Evolutionary conservation across 2,113 vertebrate genomes (phyloP), one percentile per base, ranked within the genome.

Genomic region (Mesembrinibis cayennensis): DNA sequence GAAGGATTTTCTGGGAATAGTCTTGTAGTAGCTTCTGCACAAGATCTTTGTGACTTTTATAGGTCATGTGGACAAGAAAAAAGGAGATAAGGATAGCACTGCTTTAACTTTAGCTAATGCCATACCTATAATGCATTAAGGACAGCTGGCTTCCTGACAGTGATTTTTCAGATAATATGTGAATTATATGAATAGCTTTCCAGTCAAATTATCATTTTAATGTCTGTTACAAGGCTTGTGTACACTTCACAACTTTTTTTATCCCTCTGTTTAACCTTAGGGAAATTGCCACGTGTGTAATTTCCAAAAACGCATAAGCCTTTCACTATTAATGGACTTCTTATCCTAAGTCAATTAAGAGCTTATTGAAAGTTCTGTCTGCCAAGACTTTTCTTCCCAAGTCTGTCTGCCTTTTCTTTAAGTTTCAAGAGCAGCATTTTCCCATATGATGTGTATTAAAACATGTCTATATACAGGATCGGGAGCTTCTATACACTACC

Each of bases 361-460:
- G 58, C 40, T 91, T 96, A 91, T 62, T 70, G 58, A 76, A 94
- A 94, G 45, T 96, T 96, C 81, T 72, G 8, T n/a, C 73, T 91
- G 69, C 63, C 32, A 80, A 77, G 76, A 78, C 10, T 62, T 93
- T 87, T 82, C 30, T 23, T 89, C 21, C 16, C 26, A 82, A 77
- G 47, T 56, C 61, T 82, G 4, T 63, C 34, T 67, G 52, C 20
- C 63, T 69, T 65, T 90, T 92, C 70, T 80, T 84, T 72, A 83
- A 32, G 20, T 77, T 92, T 77, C 63, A 86, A 85, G 21, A 88
- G 34, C 14, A 80, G 27, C 8, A 77, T 72, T 93, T 72, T 86
- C 42, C 6, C 6, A 32, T 32, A 65, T 21, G 19, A 29, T 76
- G 12, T 69, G 16, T 84, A 76, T 26, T 79, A 76, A 93, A 92